Conservation (phyloP, 2,113 vertebrate genomes). For the Vimba vimba region DNA sequence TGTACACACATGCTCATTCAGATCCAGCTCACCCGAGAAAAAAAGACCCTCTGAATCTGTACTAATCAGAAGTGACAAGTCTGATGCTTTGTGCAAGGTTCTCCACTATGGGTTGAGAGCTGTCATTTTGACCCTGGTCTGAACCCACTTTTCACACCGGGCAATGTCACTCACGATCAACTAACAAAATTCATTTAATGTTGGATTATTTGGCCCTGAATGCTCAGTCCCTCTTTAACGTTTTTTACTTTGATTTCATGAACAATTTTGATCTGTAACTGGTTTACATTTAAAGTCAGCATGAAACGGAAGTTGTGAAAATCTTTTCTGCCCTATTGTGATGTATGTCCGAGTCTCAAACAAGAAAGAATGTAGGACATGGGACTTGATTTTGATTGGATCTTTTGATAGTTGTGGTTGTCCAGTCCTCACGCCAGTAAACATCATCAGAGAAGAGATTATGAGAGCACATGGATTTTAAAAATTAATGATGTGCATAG, state of each 20-base stretch:
- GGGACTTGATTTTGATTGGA: too few relatives aligned
- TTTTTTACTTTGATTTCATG: not conserved
- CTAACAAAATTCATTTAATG: constrained; percentile 33
- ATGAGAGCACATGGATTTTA: too few relatives aligned
- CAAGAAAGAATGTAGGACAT: too few relatives aligned
- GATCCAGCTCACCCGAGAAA: constrained; percentile 8
- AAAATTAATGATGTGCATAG: too few relatives aligned
- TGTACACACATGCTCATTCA: not conserved
- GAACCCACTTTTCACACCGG: constrained; percentile 51
- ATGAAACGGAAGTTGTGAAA: too few relatives aligned
- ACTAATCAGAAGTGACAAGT: constrained; percentile 37
- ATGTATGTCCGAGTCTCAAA: too few relatives aligned
- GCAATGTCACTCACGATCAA: constrained; percentile 44
- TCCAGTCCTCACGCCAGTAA: too few relatives aligned
- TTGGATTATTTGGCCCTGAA: constrained; percentile 37
- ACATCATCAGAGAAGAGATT: too few relatives aligned
- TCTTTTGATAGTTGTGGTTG: too few relatives aligned
- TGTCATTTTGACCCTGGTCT: constrained; percentile 37
- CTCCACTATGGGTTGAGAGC: not conserved
- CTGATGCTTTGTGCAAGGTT: constrained; percentile 15
- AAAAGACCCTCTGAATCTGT: not conserved
- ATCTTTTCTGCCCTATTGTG: too few relatives aligned
- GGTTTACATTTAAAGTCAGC: not conserved
- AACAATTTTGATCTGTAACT: not conserved
- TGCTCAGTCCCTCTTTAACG: not conserved